Base-by-base conservation (phyloP, 2,797 vertebrate species). In the Rhincodon typus region DNA sequence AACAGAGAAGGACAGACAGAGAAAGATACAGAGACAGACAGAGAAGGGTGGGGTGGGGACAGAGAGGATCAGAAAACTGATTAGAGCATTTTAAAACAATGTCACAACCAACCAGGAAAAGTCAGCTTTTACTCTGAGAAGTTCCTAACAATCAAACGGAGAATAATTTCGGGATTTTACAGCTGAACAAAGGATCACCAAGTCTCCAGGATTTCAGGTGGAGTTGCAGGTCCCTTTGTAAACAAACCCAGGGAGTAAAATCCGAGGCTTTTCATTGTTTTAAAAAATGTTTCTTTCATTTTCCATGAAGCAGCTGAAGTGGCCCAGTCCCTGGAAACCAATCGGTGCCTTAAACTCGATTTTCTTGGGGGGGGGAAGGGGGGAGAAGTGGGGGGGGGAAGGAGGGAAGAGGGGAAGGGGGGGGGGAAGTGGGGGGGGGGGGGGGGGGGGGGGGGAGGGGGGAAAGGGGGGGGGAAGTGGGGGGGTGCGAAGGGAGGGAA, bases 351-450 rank as follows among this genome's bases (percentile, higher is more conserved):
- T 57, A 57, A 57, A 7, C 57, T 57, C 57, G 7, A 12, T 10
- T 57, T 57, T 8, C 5, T 7, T 10, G 7, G 7, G 57, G 0
- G 57, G 57, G 57, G 57, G 57, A 10, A 57, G 7, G 6, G 57
- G 57, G 12, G 12, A 4, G 5, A 0, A 0, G 0, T 0, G 57
- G 57, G 57, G 57, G 4, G 4, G 57, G 57, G 3, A 7, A 0
- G 8, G 57, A 10, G 57, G 57, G 57, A 10, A 7, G 57, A 3
- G 57, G 57, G 57, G 8, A 57, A 57, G 53, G 53, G 53, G 53
- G 53, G 2, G 6, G 53, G 53, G 53, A 53, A 6, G 6, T 2
- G 53, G 53, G 53, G 53, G 53, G 6, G 53, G 53, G 53, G 53
- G 53, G 6, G 6, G 53, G 53, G 53, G 53, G 53, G 53, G 2